A percentile compares a stretch with the other conserved stretches of the same genome.
These are phyloP conservation scores for Homarus gammarus DNA, from an alignment of 2,888 invertebrate genomes.

Conservation along the genomic window DNA sequence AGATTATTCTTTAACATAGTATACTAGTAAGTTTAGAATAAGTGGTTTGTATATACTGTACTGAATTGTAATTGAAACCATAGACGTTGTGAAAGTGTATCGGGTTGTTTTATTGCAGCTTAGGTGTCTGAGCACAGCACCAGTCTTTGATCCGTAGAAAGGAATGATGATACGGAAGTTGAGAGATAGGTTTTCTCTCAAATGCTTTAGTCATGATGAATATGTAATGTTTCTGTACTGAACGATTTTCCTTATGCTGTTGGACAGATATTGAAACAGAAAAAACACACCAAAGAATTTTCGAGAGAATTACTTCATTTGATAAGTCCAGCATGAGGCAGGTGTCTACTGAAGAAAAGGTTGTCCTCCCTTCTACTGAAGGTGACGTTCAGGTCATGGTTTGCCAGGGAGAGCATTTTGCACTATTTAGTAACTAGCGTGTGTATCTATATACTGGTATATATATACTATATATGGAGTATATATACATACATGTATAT, in stretches of 20 bases:
- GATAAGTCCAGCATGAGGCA: constrained; percentile 79
- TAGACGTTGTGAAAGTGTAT: too few species aligned
- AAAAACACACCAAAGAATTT: constrained; percentile 64
- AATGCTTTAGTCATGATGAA: too few species aligned
- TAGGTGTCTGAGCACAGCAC: too few species aligned
- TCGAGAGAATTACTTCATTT: constrained; percentile 79
- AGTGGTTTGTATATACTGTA: too few species aligned
- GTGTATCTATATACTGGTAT: too few species aligned
- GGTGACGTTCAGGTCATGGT: constrained; percentile 77
- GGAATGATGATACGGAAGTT: too few species aligned
- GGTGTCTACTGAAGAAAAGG: constrained; percentile 79
- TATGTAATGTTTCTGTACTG: background rate
- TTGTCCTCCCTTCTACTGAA: constrained; percentile 80
- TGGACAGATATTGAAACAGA: constrained; percentile 73
- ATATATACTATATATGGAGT: background rate
- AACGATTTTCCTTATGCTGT: constrained; percentile 33
- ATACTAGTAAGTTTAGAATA: too few species aligned
- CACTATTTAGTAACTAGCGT: background rate
- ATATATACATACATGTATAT: background rate
- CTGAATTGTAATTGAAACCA: too few species aligned
- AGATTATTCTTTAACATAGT: too few species aligned
- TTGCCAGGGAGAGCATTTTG: background rate
- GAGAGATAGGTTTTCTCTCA: too few species aligned
- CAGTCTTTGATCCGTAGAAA: too few species aligned
- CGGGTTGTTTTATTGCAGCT: too few species aligned